Conservation (phyloP, 2,797 vertebrate genomes). For the Gambelia wislizenii region DNA sequence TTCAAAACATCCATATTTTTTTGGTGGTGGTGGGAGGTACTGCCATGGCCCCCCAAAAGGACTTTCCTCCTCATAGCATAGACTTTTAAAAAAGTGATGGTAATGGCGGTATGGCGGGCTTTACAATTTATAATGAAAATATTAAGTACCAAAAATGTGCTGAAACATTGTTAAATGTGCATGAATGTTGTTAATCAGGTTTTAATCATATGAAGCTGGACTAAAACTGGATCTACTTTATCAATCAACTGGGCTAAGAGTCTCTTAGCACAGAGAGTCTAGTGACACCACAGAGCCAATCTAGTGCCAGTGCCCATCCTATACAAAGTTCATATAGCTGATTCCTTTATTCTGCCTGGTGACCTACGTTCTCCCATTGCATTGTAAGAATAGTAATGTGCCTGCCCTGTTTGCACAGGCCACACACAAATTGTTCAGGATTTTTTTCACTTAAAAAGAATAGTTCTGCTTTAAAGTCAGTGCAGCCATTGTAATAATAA, state of each 20-base stretch:
- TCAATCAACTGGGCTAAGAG: not conserved
- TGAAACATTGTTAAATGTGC: not conserved
- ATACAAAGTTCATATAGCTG: not conserved
- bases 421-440: not conserved
- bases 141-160: not conserved
- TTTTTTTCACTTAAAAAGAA: not conserved
- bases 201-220: not conserved
- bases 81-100: not conserved
- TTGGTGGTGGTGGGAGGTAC: too few species aligned
- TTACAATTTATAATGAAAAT: not conserved
- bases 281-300: not conserved
- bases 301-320: not conserved
- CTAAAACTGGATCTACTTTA: not conserved
- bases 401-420: not conserved
- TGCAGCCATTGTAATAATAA: not conserved
- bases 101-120: not conserved
- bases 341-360: not conserved
- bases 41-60: too few species aligned
- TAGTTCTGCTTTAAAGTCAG: not conserved
- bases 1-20: too few species aligned
- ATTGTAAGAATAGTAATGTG: too few species aligned
- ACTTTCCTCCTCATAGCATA: too few species aligned
- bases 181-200: not conserved
- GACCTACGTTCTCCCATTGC: not conserved
- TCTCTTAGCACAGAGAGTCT: too few species aligned